Conservation (phyloP, 1,140 invertebrate genomes). For the Delia radicum region DNA sequence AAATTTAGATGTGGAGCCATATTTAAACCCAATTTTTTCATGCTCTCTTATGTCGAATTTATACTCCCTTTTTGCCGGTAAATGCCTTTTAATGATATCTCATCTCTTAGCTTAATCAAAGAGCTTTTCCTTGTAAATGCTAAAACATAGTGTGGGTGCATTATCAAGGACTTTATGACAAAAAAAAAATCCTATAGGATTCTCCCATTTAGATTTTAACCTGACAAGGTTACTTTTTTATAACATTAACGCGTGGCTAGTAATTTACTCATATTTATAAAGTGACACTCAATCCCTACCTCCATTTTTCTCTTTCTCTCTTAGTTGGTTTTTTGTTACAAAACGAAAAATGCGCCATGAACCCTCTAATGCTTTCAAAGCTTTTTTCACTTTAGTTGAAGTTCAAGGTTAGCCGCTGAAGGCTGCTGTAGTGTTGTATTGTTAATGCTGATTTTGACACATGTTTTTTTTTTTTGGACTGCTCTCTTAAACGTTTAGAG, state of each 20-base stretch:
- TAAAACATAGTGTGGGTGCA: too few relatives aligned
- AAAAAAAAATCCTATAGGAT: too few relatives aligned
- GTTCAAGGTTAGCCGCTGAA: constrained; percentile 15
- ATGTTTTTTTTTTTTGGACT: neutral
- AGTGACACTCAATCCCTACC: neutral
- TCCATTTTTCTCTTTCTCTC: neutral
- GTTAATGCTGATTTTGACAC: constrained; percentile 13
- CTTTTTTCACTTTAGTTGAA: constrained; percentile 4
- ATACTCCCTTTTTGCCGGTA: too few relatives aligned
- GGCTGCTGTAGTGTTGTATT: neutral
- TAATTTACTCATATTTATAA: neutral
- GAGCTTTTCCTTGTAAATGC: too few relatives aligned
- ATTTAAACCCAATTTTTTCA: too few relatives aligned
- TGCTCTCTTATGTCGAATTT: too few relatives aligned
- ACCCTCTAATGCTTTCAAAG: neutral
- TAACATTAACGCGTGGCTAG: neutral
- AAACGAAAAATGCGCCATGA: neutral
- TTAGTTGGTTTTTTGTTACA: neutral
- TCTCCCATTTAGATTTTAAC: neutral
- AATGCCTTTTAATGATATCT: too few relatives aligned
- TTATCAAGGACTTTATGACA: too few relatives aligned
- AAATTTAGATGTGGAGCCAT: too few relatives aligned
- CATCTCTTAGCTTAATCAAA: too few relatives aligned
- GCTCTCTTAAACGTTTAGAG: neutral
- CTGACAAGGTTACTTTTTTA: neutral